Base-by-base conservation (phyloP, 2,113 vertebrate genomes). In the Rallus limicola region DNA sequence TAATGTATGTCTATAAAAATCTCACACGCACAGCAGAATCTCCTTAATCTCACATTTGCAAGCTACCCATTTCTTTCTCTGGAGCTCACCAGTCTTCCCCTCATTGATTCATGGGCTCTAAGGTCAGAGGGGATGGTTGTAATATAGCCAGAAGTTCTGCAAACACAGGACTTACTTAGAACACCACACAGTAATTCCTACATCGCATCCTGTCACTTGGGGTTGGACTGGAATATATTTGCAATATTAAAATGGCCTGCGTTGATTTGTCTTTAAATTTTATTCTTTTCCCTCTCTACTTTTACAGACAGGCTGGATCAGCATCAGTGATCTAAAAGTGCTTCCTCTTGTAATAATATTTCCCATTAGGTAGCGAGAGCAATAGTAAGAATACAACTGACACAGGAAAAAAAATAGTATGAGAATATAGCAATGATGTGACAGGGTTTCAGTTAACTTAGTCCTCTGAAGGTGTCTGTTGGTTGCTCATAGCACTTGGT, bases 1-100 rank as follows among this genome's bases (percentile, higher is more conserved):
- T 91, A 82, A 84, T 90, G 58, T 55, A 65, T 16, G 58, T 72
- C 93, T 95, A 18, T 36, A 87, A 85, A 95, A 96, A 86, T 82
- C 86, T 93, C 90, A 18, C 53, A 52, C 60, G n/a, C 68, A 2
- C 72, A 93, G 95, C 90, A 95, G 67, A 96, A 90, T 84, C 65
- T 72, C 60, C 80, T 84, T 79, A 84, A 42, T 77, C 62, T 81
- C 69, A 31, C n/a, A 58, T 72, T 95, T 91, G 38, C 58, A 72
- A 74, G 65, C 38, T 76, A 62, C 74, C 53, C 26, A 31, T 52
- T 36, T 81, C 80, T 82, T 76, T 91, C 48, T 31, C 50, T 71
- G 58, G 40, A 86, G 53, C 34, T 92, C 69, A 63, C 59, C 17
- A 46, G 58, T 88, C 68, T 64, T 92, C 28, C 26, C 42, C 19